Percentiles rank a stretch among this genome's conserved stretches.
Conservation (phyloP, 2,797 vertebrate species). For the Chiroxiphia lanceolata region DNA sequence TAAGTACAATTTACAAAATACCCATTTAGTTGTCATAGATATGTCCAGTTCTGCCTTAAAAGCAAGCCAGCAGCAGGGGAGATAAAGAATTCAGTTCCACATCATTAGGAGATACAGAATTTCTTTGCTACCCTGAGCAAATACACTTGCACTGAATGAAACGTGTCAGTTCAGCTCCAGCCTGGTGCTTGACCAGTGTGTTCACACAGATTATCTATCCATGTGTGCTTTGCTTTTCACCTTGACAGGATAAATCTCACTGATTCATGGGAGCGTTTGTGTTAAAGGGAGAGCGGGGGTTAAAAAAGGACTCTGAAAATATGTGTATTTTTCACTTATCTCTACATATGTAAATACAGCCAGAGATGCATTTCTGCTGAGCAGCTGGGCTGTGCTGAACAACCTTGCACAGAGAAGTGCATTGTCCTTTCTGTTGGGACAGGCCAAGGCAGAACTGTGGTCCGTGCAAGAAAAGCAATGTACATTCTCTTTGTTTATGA, state of each 20-base stretch:
- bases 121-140: slow-evolving; percentile 27
- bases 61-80: slow-evolving; percentile 4
- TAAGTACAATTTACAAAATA: slow-evolving; percentile 35
- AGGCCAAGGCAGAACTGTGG: not conserved
- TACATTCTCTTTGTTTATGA: not conserved
- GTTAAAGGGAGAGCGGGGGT: not conserved
- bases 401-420: not conserved
- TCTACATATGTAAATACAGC: not conserved
- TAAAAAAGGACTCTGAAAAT: not conserved
- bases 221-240: slow-evolving; percentile 4
- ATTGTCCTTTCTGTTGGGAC: not conserved
- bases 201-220: not conserved
- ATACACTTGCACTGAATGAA: slow-evolving; percentile 1
- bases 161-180: not conserved
- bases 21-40: slow-evolving; percentile 34
- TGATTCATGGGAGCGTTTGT: not conserved
- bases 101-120: not conserved
- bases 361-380: not conserved
- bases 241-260: not conserved
- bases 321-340: not conserved
- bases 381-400: not conserved
- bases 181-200: not conserved
- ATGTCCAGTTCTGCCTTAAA: slow-evolving; percentile 41
- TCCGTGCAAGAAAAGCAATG: not conserved
- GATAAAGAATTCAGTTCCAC: slow-evolving; percentile 39